Conservation (phyloP, 2,797 vertebrate genomes). For the Gambusia yucatana region DNA sequence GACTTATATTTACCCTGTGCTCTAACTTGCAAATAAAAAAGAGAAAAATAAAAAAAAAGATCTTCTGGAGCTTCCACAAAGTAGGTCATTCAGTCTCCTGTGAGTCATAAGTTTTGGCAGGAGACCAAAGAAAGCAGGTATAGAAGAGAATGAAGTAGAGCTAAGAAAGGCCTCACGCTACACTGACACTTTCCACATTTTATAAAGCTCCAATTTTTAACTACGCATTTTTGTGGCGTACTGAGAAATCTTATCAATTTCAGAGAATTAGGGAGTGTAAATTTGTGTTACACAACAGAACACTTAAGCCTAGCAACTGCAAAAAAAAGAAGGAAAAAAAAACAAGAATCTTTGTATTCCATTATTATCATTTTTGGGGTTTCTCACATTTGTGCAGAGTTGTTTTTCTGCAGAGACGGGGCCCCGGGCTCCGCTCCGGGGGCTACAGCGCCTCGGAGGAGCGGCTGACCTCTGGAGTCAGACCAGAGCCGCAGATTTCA, state of each 20-base stretch:
- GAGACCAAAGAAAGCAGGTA: slow-evolving; percentile 80
- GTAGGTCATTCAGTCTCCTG: slow-evolving; percentile 84
- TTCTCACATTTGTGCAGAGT: slow-evolving; percentile 53
- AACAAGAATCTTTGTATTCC: slow-evolving; percentile 38
- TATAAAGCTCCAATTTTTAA: slow-evolving; percentile 44
- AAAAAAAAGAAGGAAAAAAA: slow-evolving; percentile 34
- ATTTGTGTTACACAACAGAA: slow-evolving; percentile 22
- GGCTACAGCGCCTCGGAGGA: slow-evolving; percentile 45
- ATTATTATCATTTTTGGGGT: slow-evolving; percentile 39
- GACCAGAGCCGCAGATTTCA: slow-evolving; percentile 60
- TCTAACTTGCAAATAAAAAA: slow-evolving; percentile 72
- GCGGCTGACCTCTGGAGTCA: slow-evolving; percentile 49
- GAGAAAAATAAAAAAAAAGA: slow-evolving; percentile 55
- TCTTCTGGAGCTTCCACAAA: slow-evolving; percentile 79
- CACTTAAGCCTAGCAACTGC: slow-evolving; percentile 5
- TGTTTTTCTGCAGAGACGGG: slow-evolving; percentile 39
- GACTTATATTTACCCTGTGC: slow-evolving; percentile 75
- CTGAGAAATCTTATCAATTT: slow-evolving; percentile 28
- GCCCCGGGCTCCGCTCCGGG: slow-evolving; percentile 40
- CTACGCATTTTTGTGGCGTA: slow-evolving; percentile 36
- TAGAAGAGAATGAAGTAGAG: slow-evolving; percentile 57
- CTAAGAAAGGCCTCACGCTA: slow-evolving; percentile 53
- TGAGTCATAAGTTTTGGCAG: slow-evolving; percentile 83
- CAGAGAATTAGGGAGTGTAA: slow-evolving; percentile 42
- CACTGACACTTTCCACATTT: slow-evolving; percentile 50